Evolutionary conservation across 2,797 vertebrate species (phyloP), one percentile per base, ranked within the genome.

Genomic region (Cryptoblepharus egeriae): DNA sequence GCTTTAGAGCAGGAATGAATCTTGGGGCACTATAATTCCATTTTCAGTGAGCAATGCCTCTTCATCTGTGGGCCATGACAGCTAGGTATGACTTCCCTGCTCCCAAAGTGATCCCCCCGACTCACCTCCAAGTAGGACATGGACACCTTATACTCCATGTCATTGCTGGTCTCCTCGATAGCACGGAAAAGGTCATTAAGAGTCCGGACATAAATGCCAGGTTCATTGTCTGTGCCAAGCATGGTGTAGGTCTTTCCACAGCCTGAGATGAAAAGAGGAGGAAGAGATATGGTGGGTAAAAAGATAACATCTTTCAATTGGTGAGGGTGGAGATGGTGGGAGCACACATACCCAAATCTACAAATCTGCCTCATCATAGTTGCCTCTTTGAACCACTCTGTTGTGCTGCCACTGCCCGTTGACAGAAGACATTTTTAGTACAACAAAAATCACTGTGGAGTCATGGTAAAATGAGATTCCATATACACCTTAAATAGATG

Each of bases 221-320:
- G 98, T 88, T 99, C 97, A 0, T 92, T 93, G 90, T 98, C 97
- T 0, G 98, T 98, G 71, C 98, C 98, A 92, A 99, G 87, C 98
- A 99, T 99, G 71, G 98, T 99, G 93, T 99, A 98, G 0, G 98
- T 99, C 92, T 99, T 99, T 86, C 98, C 98, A 73, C 98, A 98
- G 82, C 98, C 98, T 99, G 88, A 22, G 15, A 61, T 35, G 15
- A 5, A 28, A 58, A 71, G n/a, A 1, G n/a, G 32, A 42, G 18
- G 12, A 30, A 2, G 0, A 4, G 1, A 22, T 67, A 24, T 22
- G 67, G 30, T 42, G 49, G 70, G n/a, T 60, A 67, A 84, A 79
- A 1, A 35, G 61, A 1, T 26, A 22, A 58, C 2, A 20, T n/a
- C n/a, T 68, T 79, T 79, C 18, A 30, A 79, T 67, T 65, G 24